Percentiles rank a stretch among this genome's conserved stretches.
Evolutionary conservation across 2,113 vertebrate species (phyloP).

Genomic region (Pseudorasbora parva): DNA sequence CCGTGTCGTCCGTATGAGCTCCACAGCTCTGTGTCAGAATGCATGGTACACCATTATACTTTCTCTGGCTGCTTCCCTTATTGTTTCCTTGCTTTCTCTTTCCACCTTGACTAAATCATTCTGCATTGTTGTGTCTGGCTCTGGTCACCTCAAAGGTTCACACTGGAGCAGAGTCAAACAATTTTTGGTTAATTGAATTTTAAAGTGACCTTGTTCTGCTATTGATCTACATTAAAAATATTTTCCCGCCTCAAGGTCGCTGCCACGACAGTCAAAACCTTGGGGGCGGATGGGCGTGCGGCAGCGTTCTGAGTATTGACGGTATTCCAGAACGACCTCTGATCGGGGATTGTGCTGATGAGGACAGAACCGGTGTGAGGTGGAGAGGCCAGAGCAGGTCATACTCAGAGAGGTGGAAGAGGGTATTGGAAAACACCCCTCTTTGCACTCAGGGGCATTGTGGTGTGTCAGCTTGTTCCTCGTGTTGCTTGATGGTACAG

Average conservation of each 20-base stretch:
- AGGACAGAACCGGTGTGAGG: conserved; percentile 1
- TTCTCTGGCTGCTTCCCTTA: neutral
- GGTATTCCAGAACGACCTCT: conserved; percentile 39
- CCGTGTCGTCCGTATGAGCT: neutral
- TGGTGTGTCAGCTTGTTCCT: conserved; percentile 28
- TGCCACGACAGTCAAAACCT: neutral
- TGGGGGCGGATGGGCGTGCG: conserved; percentile 10
- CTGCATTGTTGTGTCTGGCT: neutral
- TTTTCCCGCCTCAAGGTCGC: conserved; percentile 48
- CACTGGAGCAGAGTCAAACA: conserved; percentile 6
- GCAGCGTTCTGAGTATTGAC: conserved; percentile 41
- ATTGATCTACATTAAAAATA: conserved; percentile 57
- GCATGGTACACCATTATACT: neutral
- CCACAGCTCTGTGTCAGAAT: neutral
- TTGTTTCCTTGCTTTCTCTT: neutral
- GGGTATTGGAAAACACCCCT: conserved; percentile 22
- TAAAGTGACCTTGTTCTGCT: conserved; percentile 56
- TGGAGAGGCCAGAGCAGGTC: conserved; percentile 46
- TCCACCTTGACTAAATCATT: conserved; percentile 22
- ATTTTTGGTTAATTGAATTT: conserved; percentile 55
- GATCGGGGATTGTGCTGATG: conserved; percentile 51
- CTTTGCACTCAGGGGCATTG: conserved; percentile 11
- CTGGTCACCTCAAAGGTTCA: conserved; percentile 23
- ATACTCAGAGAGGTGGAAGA: neutral
- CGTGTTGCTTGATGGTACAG: conserved; percentile 17